A percentile compares a stretch with the other conserved stretches of the same genome.
Evolutionary conservation across 2,797 vertebrate species (phyloP).

Genomic region (Rachycentron canadum): DNA sequence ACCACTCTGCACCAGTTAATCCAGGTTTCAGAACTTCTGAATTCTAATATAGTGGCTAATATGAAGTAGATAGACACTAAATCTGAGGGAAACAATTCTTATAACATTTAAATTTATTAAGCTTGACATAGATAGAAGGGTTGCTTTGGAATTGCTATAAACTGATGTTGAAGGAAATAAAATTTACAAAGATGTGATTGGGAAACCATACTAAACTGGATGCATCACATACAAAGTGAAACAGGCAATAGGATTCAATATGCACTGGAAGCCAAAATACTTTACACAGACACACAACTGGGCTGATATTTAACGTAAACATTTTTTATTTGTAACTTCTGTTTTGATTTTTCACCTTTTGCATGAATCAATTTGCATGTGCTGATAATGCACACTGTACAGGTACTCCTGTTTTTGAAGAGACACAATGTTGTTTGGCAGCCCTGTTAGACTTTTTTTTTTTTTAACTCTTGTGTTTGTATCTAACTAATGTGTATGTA

Average conservation of each 20-base stretch:
- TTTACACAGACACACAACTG: conserved; percentile 41
- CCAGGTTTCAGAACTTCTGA: conserved; percentile 31
- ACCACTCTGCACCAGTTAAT: conserved; percentile 41
- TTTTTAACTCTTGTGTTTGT: conserved; percentile 71
- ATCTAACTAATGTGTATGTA: conserved; percentile 73
- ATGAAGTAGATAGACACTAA: conserved; percentile 14
- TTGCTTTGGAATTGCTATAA: conserved; percentile 37
- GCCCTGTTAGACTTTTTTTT: conserved; percentile 53
- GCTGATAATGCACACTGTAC: conserved; percentile 71
- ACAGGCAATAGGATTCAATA: conserved; percentile 23
- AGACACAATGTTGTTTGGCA: conserved; percentile 63
- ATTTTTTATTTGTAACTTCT: conserved; percentile 43
- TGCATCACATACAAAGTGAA: conserved; percentile 17
- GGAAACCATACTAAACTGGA: conserved; percentile 24
- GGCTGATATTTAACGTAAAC: conserved; percentile 48
- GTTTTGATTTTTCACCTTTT: conserved; percentile 56
- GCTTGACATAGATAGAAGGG: conserved; percentile 48
- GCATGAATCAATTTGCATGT: conserved; percentile 80
- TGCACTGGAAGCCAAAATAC: conserved; percentile 40
- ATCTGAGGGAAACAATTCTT: conserved; percentile 38
- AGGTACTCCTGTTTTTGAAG: conserved; percentile 67
- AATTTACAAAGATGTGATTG: conserved; percentile 16
- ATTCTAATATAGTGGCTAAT: conserved; percentile 17
- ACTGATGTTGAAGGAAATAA: conserved; percentile 9
- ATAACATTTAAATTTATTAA: conserved; percentile 68